Evolutionary conservation across 1,140 invertebrate species (phyloP), one percentile per base, ranked within the genome.

Genomic region (Galleria mellonella): DNA sequence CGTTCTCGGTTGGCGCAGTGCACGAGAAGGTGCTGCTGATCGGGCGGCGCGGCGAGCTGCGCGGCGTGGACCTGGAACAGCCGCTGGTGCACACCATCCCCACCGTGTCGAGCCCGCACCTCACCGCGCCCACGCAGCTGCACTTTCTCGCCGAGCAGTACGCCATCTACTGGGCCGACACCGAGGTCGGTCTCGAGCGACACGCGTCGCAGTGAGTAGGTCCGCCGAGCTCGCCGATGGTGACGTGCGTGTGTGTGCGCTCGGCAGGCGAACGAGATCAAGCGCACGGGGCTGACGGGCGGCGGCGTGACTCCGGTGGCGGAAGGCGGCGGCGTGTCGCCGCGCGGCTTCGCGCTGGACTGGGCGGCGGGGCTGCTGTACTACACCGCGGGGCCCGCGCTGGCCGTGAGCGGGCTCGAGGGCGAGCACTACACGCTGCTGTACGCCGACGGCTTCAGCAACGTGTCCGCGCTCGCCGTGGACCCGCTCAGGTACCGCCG

Each of bases 361-460:
- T 96, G 94, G 94, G 89, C 94, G 32, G 93, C 93, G 9, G 81
- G 88, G 12, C 87, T 95, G 86, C 94, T 93, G 72, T 91, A 94
- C 47, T 86, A 86, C 43, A 64, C 62, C 7, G 70, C 66, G 10
- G 62, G 74, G 23, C 87, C 41, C 23, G 43, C 55, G 43, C 58
- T 89, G 31, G 86, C 84, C 29, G 94, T 94, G 32, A 87, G 89
- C 30, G 93, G 91, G 57, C 76, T 95, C 6, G 86, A 91, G 52
- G 95, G 94, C 2, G 92, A 94, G 65, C 94, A 88, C 59, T 89
- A 89, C 0, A 87, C 89, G 0, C 67, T 75, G 48, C 69, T 89
- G 28, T 55, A 72, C 9, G 35, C 83, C 28, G 83, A 7, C 87
- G 41, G 40, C 51, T 76, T 0, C 61, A 70, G 9, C 35, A 73